Evolutionary conservation across 1,140 invertebrate genomes (phyloP).

Genomic region (Neodiprion pinetum): DNA sequence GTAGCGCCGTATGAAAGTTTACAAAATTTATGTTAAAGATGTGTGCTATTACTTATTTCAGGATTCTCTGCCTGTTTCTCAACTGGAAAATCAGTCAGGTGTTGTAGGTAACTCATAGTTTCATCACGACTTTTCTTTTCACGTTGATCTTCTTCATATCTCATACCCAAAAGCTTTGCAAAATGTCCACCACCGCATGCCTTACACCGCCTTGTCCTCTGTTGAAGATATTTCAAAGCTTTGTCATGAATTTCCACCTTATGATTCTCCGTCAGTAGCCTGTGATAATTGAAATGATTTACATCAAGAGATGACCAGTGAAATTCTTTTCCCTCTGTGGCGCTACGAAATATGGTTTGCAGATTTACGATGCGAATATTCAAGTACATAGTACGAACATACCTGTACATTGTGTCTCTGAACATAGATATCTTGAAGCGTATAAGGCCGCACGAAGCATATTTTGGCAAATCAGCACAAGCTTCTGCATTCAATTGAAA

Average conservation of each 20-base stretch:
- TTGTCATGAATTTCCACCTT: conserved; percentile 68
- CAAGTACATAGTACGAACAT: neutral
- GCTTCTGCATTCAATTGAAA: conserved; percentile 35
- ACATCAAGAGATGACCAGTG: too few relatives aligned
- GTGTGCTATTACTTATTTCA: too few relatives aligned
- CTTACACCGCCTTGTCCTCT: conserved; percentile 63
- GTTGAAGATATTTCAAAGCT: conserved; percentile 65
- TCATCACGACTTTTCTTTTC: neutral
- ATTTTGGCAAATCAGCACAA: conserved; percentile 61
- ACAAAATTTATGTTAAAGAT: too few relatives aligned
- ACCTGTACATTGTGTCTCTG: conserved; percentile 65
- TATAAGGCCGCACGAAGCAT: conserved; percentile 68
- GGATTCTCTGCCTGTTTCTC: neutral
- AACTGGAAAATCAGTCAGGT: neutral
- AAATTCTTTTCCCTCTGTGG: too few relatives aligned
- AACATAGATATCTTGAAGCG: conserved; percentile 65
- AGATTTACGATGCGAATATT: too few relatives aligned
- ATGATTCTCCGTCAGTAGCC: conserved; percentile 67
- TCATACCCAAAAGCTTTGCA: conserved; percentile 56
- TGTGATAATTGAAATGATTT: conserved; percentile 18
- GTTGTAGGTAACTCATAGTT: neutral
- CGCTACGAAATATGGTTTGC: too few relatives aligned
- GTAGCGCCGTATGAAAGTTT: too few relatives aligned
- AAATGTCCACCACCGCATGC: conserved; percentile 65
- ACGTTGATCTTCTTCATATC: conserved; percentile 40